Evolutionary conservation across 2,888 invertebrate species (phyloP).

Genomic region (Archaeoteleia sp.): DNA sequence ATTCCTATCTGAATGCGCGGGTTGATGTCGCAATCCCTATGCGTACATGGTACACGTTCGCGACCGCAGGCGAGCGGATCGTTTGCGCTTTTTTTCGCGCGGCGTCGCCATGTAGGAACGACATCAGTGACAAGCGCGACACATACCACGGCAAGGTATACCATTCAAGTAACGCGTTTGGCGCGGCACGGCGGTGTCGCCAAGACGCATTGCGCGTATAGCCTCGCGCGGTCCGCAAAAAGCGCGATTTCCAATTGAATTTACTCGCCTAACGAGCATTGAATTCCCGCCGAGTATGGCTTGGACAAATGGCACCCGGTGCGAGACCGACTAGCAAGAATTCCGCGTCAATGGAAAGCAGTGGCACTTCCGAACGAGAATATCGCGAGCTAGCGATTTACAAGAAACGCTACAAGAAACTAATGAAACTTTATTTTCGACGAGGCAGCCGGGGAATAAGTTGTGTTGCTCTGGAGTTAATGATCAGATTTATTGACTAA

Average conservation of each 20-base stretch:
- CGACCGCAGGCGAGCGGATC: slow-evolving; percentile 34
- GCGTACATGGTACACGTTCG: slow-evolving; percentile 39
- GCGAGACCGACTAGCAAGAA: slow-evolving; percentile 42
- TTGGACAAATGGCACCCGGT: slow-evolving; percentile 47
- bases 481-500: slow-evolving; percentile 15
- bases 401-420: slow-evolving; percentile 37
- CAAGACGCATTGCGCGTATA: slow-evolving; percentile 69
- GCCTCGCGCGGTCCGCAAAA: slow-evolving; percentile 59
- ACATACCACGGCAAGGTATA: slow-evolving; percentile 51
- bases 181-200: slow-evolving; percentile 61
- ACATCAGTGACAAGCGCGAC: slow-evolving; percentile 54
- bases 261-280: slow-evolving; percentile 53
- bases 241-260: slow-evolving; percentile 53
- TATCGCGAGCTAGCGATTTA: slow-evolving; percentile 18
- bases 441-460: slow-evolving; percentile 26
- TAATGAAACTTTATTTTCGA: slow-evolving; percentile 37
- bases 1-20: background rate
- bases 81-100: slow-evolving; percentile 32
- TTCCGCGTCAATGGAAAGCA: slow-evolving; percentile 46
- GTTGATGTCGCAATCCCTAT: slow-evolving; percentile 45
- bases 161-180: slow-evolving; percentile 44
- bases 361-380: slow-evolving; percentile 24
- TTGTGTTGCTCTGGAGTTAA: slow-evolving; percentile 6
- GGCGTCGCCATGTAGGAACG: slow-evolving; percentile 45
- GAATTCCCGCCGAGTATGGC: slow-evolving; percentile 50